These are phyloP conservation scores for Diarsia mendica DNA, from an alignment of 2,888 invertebrate species.

Conservation along the genomic window DNA sequence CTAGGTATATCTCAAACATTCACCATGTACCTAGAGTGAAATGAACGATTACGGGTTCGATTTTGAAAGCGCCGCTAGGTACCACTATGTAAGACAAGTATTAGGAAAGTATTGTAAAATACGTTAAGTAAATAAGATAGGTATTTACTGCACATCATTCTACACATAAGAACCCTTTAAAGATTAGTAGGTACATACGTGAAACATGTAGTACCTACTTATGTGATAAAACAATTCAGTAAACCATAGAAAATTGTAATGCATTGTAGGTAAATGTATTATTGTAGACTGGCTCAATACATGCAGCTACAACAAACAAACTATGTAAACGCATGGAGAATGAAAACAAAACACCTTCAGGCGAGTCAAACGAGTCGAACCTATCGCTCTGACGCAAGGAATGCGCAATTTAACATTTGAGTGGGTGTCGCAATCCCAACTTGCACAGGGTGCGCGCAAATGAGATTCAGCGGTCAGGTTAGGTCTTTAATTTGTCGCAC, in stretches of 20 bases:
- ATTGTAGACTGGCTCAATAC: slow-evolving; percentile 27
- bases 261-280: slow-evolving; percentile 10
- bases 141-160: neutral
- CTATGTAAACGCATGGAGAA: slow-evolving; percentile 42
- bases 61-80: neutral
- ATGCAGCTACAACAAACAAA: slow-evolving; percentile 48
- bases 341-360: slow-evolving; percentile 57
- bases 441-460: slow-evolving; percentile 48
- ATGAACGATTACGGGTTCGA: neutral
- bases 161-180: neutral
- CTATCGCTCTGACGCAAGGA: slow-evolving; percentile 68
- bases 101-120: neutral
- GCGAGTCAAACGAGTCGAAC: slow-evolving; percentile 52
- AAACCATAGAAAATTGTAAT: slow-evolving; percentile 36
- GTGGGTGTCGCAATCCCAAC: slow-evolving; percentile 59
- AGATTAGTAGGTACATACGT: neutral
- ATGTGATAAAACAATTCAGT: slow-evolving; percentile 35
- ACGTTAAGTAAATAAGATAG: neutral
- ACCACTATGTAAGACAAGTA: neutral
- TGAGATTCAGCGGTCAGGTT: slow-evolving; percentile 57
- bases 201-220: neutral
- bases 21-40: neutral
- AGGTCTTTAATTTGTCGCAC: slow-evolving; percentile 46
- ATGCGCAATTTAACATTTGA: slow-evolving; percentile 73
- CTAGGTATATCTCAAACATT: neutral